Conservation (phyloP, 2,888 invertebrate genomes). For the Stenichneumon culpator region DNA sequence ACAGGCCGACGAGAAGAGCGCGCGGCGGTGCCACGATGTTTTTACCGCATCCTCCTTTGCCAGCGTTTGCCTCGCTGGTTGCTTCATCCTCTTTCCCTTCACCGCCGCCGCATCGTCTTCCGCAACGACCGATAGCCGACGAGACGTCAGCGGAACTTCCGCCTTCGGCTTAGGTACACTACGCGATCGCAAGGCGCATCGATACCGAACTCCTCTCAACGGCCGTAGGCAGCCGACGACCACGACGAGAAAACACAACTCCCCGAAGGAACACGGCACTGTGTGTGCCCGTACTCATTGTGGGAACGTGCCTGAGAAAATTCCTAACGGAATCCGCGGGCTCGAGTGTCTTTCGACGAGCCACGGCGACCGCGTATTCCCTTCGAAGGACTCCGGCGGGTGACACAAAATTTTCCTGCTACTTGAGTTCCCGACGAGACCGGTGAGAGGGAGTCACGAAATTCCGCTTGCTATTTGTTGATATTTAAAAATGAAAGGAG, state of each 20-base stretch:
- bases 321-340: conserved; percentile 80
- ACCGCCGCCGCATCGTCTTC: conserved; percentile 64
- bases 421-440: neutral
- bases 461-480: neutral
- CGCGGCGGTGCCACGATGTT: neutral
- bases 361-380: conserved; percentile 52
- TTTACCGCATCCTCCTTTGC: conserved; percentile 22
- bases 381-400: neutral
- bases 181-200: conserved; percentile 57
- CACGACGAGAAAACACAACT: conserved; percentile 62
- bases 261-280: conserved; percentile 45
- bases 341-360: conserved; percentile 72
- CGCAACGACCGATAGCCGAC: conserved; percentile 44
- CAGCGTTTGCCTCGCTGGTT: conserved; percentile 15
- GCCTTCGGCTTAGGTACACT: conserved; percentile 57
- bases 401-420: conserved; percentile 9
- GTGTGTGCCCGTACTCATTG: conserved; percentile 72
- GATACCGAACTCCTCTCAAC: conserved; percentile 65
- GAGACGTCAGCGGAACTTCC: conserved; percentile 62
- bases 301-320: conserved; percentile 77
- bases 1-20: conserved; percentile 8
- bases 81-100: conserved; percentile 47
- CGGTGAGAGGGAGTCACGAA: neutral
- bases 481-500: neutral
- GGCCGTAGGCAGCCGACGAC: conserved; percentile 50